Evolutionary conservation across 2,113 vertebrate species (phyloP).

Genomic region (Peromyscus maniculatus): DNA sequence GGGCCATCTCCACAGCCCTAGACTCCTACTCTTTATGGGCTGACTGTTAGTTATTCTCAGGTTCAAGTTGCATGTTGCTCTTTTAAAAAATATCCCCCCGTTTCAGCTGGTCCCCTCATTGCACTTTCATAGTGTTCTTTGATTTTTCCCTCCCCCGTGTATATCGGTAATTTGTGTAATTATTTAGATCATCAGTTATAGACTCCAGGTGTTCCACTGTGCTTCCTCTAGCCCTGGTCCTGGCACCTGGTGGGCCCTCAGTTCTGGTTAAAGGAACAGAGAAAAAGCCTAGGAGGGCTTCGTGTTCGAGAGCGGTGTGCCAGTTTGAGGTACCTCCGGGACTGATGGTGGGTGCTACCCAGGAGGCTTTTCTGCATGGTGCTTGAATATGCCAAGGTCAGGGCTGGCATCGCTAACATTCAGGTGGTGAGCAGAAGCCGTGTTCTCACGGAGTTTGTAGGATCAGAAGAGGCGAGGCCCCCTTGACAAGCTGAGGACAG

Average conservation of each 20-base stretch:
- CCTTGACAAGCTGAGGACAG: neutral
- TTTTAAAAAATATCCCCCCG: neutral
- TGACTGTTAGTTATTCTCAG: neutral
- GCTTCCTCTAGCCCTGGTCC: neutral
- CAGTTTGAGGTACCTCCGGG: neutral
- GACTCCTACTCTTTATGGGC: neutral
- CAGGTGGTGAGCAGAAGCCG: neutral
- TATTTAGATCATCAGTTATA: neutral
- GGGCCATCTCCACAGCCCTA: neutral
- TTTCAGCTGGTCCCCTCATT: neutral
- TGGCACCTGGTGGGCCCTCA: neutral
- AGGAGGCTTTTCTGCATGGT: neutral
- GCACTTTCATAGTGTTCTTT: neutral
- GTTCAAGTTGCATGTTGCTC: constrained; percentile 6
- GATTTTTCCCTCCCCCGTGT: neutral
- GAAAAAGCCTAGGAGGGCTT: neutral
- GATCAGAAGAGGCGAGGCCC: neutral
- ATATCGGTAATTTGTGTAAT: neutral
- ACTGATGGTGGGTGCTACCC: neutral
- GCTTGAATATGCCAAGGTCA: neutral
- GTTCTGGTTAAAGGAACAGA: neutral
- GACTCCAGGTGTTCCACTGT: neutral
- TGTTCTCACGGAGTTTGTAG: neutral
- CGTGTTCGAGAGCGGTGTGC: neutral
- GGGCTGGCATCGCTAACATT: neutral